These are phyloP conservation scores for Siderastrea siderea DNA, from an alignment of 92 coral and sea anemone genomes.

Conservation along the genomic window DNA sequence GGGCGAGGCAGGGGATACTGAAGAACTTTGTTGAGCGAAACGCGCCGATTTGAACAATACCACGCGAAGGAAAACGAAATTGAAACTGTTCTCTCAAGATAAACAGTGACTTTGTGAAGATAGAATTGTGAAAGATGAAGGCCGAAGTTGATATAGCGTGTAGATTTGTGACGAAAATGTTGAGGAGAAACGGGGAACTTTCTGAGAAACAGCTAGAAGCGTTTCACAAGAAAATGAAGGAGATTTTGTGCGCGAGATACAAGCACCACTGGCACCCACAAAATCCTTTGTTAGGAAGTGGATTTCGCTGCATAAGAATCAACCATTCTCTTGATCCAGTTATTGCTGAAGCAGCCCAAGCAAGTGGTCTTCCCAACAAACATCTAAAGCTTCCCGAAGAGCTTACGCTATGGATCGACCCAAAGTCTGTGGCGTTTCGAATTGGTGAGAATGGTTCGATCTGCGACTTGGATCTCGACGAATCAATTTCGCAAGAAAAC, in stretches of 20 bases:
- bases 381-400: slow-evolving; percentile 91
- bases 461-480: slow-evolving; percentile 73
- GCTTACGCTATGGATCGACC: slow-evolving; percentile 98
- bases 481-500: slow-evolving; percentile 46
- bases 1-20: background rate
- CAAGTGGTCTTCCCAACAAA: slow-evolving; percentile 80
- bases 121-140: slow-evolving; percentile 71
- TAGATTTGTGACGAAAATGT: slow-evolving; percentile 83
- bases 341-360: slow-evolving; percentile 85
- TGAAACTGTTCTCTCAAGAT: background rate
- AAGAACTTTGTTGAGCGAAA: slow-evolving; percentile 19
- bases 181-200: slow-evolving; percentile 75
- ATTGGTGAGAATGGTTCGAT: slow-evolving; percentile 99
- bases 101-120: slow-evolving; percentile 6
- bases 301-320: slow-evolving; percentile 97
- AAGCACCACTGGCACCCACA: slow-evolving; percentile 99
- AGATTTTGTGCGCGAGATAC: slow-evolving; percentile 94
- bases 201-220: slow-evolving; percentile 85
- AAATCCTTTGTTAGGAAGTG: slow-evolving; percentile 99
- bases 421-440: slow-evolving; percentile 95
- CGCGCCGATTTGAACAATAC: slow-evolving; percentile 19
- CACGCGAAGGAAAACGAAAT: slow-evolving; percentile 5
- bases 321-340: slow-evolving; percentile 92
- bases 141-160: slow-evolving; percentile 95
- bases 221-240: slow-evolving; percentile 93